Conservation (phyloP, 2,888 invertebrate genomes). For the Drosophila formosana region DNA sequence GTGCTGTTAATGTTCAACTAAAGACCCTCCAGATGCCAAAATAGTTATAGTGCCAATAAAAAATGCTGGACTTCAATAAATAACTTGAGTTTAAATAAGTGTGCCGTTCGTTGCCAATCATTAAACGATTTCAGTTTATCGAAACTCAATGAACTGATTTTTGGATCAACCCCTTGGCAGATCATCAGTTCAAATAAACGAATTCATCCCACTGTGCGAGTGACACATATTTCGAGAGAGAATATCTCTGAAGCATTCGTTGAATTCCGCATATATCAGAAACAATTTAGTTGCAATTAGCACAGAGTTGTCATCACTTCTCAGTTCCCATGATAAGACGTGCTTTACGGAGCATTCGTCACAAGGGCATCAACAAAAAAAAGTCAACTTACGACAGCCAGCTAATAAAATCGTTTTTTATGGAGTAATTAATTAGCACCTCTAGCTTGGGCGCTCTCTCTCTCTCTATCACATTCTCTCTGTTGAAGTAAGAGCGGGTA, state of each 20-base stretch:
- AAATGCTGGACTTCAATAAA: background rate
- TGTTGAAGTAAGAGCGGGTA: constrained; percentile 13
- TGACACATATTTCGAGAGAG: background rate
- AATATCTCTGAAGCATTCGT: background rate
- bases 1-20: background rate
- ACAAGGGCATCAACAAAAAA: background rate
- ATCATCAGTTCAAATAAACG: background rate
- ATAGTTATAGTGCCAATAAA: background rate
- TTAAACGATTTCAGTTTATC: background rate
- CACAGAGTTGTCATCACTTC: constrained; percentile 11
- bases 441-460: constrained; percentile 4
- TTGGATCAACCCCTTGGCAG: too few relatives aligned
- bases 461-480: background rate
- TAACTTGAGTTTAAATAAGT: background rate
- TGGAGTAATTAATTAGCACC: constrained; percentile 32
- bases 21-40: background rate
- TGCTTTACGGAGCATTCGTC: background rate
- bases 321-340: constrained; percentile 4
- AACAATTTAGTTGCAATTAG: constrained; percentile 33
- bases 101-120: background rate
- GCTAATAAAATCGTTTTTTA: constrained; percentile 9
- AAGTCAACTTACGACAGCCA: constrained; percentile 1
- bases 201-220: constrained; percentile 14
- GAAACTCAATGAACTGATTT: too few relatives aligned
- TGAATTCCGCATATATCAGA: constrained; percentile 19